Evolutionary conservation across 2,888 invertebrate species (phyloP).

Genomic region (Trachelus troglodyta): DNA sequence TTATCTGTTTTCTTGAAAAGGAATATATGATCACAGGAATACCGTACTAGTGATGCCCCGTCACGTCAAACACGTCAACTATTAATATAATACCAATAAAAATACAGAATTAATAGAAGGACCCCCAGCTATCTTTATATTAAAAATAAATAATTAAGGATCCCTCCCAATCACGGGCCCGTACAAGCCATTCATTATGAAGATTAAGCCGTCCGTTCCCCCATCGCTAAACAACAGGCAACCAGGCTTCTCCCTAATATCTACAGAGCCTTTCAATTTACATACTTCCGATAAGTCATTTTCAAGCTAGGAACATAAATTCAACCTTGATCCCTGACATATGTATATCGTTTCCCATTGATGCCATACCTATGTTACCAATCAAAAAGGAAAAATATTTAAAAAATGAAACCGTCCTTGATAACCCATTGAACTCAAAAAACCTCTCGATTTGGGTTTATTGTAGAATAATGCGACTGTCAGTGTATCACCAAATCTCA

Average conservation of each 20-base stretch:
- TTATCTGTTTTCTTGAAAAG: neutral
- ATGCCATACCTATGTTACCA: neutral
- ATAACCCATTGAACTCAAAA: neutral
- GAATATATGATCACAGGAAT: neutral
- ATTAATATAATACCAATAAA: slow-evolving; percentile 27
- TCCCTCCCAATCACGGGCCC: slow-evolving; percentile 25
- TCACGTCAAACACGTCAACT: slow-evolving; percentile 33
- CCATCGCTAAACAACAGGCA: slow-evolving; percentile 28
- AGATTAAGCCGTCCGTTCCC: slow-evolving; percentile 42
- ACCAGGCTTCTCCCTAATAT: slow-evolving; percentile 16
- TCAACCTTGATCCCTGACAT: slow-evolving; percentile 1
- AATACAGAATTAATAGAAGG: slow-evolving; percentile 7
- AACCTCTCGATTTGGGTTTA: neutral
- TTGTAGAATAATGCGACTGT: neutral
- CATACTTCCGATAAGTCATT: slow-evolving; percentile 36
- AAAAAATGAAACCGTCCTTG: neutral
- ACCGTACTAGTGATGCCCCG: slow-evolving; percentile 25
- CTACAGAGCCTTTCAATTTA: slow-evolving; percentile 37
- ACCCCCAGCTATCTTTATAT: slow-evolving; percentile 24
- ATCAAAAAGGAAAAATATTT: neutral
- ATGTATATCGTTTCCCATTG: neutral
- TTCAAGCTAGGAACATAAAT: slow-evolving; percentile 27
- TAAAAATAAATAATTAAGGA: slow-evolving; percentile 46
- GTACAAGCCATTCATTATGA: slow-evolving; percentile 40
- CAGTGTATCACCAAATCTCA: neutral